phyloP scores from a whole-genome alignment of 2,113 vertebrate genomes.

The Rhinichthys klamathensis region DNA sequence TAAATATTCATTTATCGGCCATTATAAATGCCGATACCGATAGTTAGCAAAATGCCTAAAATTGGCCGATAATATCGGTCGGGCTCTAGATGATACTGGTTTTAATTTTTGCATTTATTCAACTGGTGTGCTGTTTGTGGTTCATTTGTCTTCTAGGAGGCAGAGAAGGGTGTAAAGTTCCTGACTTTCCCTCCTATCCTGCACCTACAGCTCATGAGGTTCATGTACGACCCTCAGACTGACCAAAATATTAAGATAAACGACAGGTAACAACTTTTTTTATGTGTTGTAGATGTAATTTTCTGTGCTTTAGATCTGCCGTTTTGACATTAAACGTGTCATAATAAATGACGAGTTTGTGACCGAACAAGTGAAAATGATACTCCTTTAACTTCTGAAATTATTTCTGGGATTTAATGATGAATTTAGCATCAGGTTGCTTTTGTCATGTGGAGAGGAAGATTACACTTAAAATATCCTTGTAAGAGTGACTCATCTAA shows the following conservation, averaged over 20 bases:
- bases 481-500: not conserved
- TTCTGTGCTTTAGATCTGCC: not conserved
- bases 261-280: slow-evolving; percentile 81
- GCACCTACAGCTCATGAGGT: slow-evolving; percentile 97
- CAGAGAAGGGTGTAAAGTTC: slow-evolving; percentile 98
- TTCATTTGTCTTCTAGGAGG: slow-evolving; percentile 80
- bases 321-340: not conserved
- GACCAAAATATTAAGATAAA: slow-evolving; percentile 99
- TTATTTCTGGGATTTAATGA: not conserved
- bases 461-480: slow-evolving; percentile 18
- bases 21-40: too few species aligned
- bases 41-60: too few species aligned
- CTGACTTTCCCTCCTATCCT: slow-evolving; percentile 96
- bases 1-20: too few species aligned
- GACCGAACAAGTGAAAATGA: not conserved
- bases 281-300: not conserved
- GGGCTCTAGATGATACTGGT: not conserved
- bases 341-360: not conserved
- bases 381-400: not conserved
- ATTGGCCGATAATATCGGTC: too few species aligned
- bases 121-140: not conserved
- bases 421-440: not conserved
- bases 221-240: slow-evolving; percentile 99
- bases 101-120: not conserved
- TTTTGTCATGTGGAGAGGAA: not conserved